Evolutionary conservation across 2,113 vertebrate species (phyloP), one percentile per base, ranked within the genome.

Genomic region (Anser brachyrhynchus): DNA sequence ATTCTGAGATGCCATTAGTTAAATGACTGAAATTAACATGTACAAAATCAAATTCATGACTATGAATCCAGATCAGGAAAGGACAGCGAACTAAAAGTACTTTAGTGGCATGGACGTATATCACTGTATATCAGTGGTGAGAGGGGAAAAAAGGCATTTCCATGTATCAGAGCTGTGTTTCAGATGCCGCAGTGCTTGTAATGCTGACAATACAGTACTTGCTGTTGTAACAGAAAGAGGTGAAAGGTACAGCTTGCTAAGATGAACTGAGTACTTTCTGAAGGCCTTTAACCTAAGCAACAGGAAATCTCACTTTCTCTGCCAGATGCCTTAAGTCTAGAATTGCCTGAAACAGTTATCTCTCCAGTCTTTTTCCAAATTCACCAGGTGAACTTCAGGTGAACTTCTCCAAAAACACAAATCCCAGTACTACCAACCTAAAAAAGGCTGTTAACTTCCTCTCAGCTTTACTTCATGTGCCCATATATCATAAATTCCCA

Each of bases 1-100:
- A 94, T 89, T 94, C 83, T 88, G 61, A 86, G 79, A 74, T 74
- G 52, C 67, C 6, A 10, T 85, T 77, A 85, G 55, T 90, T 80
- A 92, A 49, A 90, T 37, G 59, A 71, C 44, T 88, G 49, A 78
- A 95, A 86, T 64, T 46, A 80, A 4, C 8, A 20, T 12, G 7
- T 33, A 25, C 35, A 44, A 89, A 93, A 93, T 43, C 58, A 43
- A 80, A 90, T 71, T 91, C 1, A 71, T 29, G 6, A 84, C 55
- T 87, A n/a, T 3, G 1, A 90, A 94, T 54, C 65, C 75, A 90
- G 44, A 49, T 64, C 52, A 87, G 15, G 31, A 74, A 89, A 90
- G 39, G 49, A 87, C 9, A 62, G 3, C 3, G 9, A 88, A 90
- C 22, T 76, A 61, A 72, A 91, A 80, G 89, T 55, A 66, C 28